Evolutionary conservation across 2,113 vertebrate genomes (phyloP), one percentile per base, ranked within the genome.

Genomic region (pig (Sus scrofa)): DNA sequence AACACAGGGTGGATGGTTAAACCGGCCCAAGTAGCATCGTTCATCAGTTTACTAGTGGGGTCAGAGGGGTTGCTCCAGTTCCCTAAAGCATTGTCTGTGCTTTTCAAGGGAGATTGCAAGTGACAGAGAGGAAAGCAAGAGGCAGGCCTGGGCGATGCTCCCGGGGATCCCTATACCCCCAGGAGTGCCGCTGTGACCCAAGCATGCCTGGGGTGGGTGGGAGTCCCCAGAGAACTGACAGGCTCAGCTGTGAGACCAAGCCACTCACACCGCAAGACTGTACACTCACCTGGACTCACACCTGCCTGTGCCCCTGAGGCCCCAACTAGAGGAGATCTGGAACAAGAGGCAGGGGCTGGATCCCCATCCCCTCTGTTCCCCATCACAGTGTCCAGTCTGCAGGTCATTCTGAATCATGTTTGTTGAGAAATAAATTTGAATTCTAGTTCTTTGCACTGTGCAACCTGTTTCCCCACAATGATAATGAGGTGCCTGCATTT

Each of bases 271-370:
- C 16, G 6, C 37, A n/a, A 16, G 32, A 20, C 39, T 7, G 2
- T 2, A 1, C 5, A 0, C 34, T 24, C n/a, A 5, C 32, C 20
- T 2, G 2, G 54, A 32, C 20, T 27, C 65, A 34, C 0, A 1
- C 18, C 37, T 1, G 1, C 10, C 0, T 5, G 60, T 68, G 37
- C 9, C 19, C 75, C n/a, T 16, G 50, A 77, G 68, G 39, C 16
- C 56, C 3, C 0, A 4, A 5, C 1, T 4, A 65, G 37, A 58
- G 62, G 62, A 67, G 16, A 52, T 11, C 39, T 24, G 27, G 22
- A 34, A 56, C 19, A 0, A 20, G 34, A 52, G 68, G 4, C 19
- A 12, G 3, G 27, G 44, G 19, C 39, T 58, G 14, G 20, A 24
- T 63, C 62, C 58, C 67, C 7, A 1, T 20, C 39, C 27, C 5